Base-by-base conservation (phyloP, 1,140 invertebrate species). In the Zophobas morio region DNA sequence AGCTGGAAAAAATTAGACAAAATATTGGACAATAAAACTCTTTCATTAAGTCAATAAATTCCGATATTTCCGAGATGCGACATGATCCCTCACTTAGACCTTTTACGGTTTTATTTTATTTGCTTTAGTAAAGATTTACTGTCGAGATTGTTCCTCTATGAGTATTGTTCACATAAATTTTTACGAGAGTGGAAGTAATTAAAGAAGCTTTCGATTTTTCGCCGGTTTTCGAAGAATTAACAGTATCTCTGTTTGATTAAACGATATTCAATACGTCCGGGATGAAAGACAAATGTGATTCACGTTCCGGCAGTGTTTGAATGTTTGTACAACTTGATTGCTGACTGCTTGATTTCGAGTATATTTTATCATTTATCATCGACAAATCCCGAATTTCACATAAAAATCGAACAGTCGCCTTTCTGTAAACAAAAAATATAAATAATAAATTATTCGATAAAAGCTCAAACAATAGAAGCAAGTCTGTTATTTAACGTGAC, bases 281-380 rank as follows among this genome's bases (percentile, higher is more conserved):
- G 51, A 73, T 73, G 71, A 73, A 73, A 73, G 71, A 73, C 71
- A 73, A 73, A 73, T 73, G 71, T 73, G 71, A 73, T 73, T 72
- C 71, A 73, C 71, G 49, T 73, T 73, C 54, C 71, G 54, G 71
- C 49, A 73, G 51, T 56, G 71, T 73, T 73, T 53, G 49, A 56
- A 54, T 73, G 71, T 73, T 73, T 73, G 71, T 73, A 73, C 71
- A 73, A 73, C 40, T 73, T 73, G 71, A 73, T 73, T 73, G 71
- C 71, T 54, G 49, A 73, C 71, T 73, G 71, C 71, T 56, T 73
- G 49, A 54, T 73, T 73, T 51, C 49, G 56, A 53, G 71, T 73
- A 53, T 72, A 56, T 73, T 73, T 73, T 73, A 73, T 73, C 71
- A 73, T 73, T 73, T 73, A 73, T 73, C 71, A 73, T 73, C 71